These are phyloP conservation scores for Lasiommata megera DNA, from an alignment of 2,888 invertebrate genomes.

Conservation along the genomic window DNA sequence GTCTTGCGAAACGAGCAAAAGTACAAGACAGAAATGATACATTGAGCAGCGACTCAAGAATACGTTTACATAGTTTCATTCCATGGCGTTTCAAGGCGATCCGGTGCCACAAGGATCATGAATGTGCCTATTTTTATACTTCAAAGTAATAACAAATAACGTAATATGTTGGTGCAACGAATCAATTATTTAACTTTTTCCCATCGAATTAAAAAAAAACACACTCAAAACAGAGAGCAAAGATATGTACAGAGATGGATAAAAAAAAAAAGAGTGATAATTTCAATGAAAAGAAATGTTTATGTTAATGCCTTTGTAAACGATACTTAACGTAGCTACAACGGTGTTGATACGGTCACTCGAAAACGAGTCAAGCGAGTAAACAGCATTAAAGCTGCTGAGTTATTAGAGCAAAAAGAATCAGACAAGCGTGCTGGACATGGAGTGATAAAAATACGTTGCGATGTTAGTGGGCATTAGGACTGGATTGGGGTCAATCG, in stretches of 20 bases:
- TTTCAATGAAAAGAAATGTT: neutral
- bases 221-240: neutral
- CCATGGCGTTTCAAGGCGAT: slow-evolving; percentile 57
- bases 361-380: slow-evolving; percentile 24
- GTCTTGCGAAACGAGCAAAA: slow-evolving; percentile 62
- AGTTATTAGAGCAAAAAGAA: slow-evolving; percentile 30
- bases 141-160: slow-evolving; percentile 6
- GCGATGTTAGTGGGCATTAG: slow-evolving; percentile 64
- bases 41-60: slow-evolving; percentile 48
- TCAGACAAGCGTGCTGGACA: slow-evolving; percentile 48
- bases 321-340: neutral
- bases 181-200: neutral
- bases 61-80: slow-evolving; percentile 37
- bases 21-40: slow-evolving; percentile 55
- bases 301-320: neutral
- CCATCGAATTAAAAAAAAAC: neutral
- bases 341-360: slow-evolving; percentile 26
- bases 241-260: neutral
- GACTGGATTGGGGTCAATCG: slow-evolving; percentile 77
- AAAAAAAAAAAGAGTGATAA: no score
- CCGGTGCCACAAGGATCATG: slow-evolving; percentile 53
- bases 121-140: slow-evolving; percentile 41
- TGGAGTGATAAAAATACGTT: slow-evolving; percentile 70
- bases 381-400: slow-evolving; percentile 27
- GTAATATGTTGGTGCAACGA: neutral